Evolutionary conservation across 2,888 invertebrate species (phyloP), one percentile per base, ranked within the genome.

Genomic region (Apeira syringaria): DNA sequence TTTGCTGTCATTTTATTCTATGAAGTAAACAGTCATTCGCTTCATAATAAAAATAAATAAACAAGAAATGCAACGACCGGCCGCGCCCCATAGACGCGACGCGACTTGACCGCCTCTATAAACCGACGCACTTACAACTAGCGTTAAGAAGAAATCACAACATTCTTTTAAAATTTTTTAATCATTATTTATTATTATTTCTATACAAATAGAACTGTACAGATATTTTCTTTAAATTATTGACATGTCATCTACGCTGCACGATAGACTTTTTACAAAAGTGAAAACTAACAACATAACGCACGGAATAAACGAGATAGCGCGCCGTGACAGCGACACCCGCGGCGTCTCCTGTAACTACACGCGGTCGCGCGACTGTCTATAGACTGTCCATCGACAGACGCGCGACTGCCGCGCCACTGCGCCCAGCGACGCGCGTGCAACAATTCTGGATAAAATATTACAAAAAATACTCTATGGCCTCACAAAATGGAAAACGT

Each of bases 171-270:
- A 80, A 74, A 77, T 82, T 86, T 15, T 90, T 85, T 75, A 88
- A 89, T 90, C 83, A 75, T 91, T 89, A 88, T 90, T 90, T 84
- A 87, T 90, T 84, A 86, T 90, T 90, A 90, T 87, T 90, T 90
- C 91, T 91, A 91, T 91, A 91, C 91, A 90, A 91, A 91, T 90
- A 91, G 87, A 87, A 90, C 90, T 91, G 91, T 91, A 91, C 91
- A 91, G 89, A 89, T 88, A 85, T 76, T 83, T 85, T 17, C 6
- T 17, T 90, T 90, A 87, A 90, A 87, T 90, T 88, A 80, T 76
- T 87, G 82, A 82, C 82, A 81, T 85, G 75, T 87, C 85, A 84
- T 80, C 78, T 70, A 78, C 78, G 84, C 76, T 80, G 38, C 84
- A 85, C 80, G 81, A 84, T 88, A 88, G 84, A 88, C 88, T 90